Base-by-base conservation (phyloP, 2,888 invertebrate species). In the Plagiodera versicolora region DNA sequence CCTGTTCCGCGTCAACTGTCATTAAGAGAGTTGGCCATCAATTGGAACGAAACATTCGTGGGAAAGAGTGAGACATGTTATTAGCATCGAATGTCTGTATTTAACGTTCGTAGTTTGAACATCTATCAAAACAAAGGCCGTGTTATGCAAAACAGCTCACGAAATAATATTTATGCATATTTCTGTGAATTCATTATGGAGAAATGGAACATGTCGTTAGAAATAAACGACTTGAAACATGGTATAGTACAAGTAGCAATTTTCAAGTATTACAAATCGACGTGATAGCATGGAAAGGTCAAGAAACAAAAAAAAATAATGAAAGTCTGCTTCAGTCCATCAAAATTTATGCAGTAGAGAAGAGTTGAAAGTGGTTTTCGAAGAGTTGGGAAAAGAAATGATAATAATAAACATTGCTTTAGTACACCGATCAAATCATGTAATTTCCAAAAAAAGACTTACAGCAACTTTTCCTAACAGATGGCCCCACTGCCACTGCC, bases 401-500 rank as follows among this genome's bases (percentile, higher is more conserved):
- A n/a, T n/a, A n/a, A n/a, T n/a, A n/a, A n/a, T n/a, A n/a, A n/a
- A n/a, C n/a, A n/a, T n/a, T n/a, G n/a, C n/a, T n/a, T n/a, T n/a
- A n/a, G n/a, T n/a, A n/a, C n/a, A n/a, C n/a, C n/a, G n/a, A n/a
- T n/a, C n/a, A n/a, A n/a, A n/a, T n/a, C n/a, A n/a, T n/a, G n/a
- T n/a, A n/a, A n/a, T n/a, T n/a, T n/a, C n/a, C n/a, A n/a, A n/a
- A 16, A n/a, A 11, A 18, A 18, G 30, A 85, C 90, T 88, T 83
- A 95, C 95, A 67, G 94, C 93, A 54, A 95, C 94, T 88, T 94
- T 94, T 59, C 95, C 95, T 8, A 95, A 84, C n/a, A 95, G 83
- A 80, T 92, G 91, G 54, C 94, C 93, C 89, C 94, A 94, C 74
- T 94, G 92, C 95, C 95, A 95, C 73, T 95, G 94, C 95, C 95